Conservation (phyloP, 2,888 invertebrate species). For the Leptinotarsa juncta region DNA sequence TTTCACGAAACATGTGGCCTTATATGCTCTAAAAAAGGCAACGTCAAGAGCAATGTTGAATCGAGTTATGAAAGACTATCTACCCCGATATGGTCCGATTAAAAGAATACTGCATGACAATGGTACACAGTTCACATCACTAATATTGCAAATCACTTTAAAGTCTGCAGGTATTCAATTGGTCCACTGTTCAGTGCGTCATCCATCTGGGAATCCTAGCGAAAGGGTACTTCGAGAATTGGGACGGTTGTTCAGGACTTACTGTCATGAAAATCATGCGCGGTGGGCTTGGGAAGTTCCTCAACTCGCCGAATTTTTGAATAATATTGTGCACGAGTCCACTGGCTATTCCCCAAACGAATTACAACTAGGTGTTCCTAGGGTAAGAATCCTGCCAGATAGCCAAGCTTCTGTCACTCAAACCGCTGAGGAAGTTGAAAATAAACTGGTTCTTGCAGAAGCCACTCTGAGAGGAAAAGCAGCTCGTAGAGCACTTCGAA, state of each 20-base stretch:
- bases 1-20: slow-evolving; percentile 21
- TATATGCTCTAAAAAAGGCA: slow-evolving; percentile 21
- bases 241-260: neutral
- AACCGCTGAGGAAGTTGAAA: too few relatives aligned
- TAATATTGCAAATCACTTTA: neutral
- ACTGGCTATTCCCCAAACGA: slow-evolving; percentile 21
- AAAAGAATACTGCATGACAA: neutral
- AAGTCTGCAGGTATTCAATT: neutral
- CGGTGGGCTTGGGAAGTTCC: slow-evolving; percentile 5
- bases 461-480: slow-evolving; percentile 11
- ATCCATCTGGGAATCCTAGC: neutral
- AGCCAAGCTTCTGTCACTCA: neutral
- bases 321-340: slow-evolving; percentile 11
- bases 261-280: slow-evolving; percentile 6
- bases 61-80: neutral
- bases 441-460: neutral
- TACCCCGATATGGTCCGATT: neutral
- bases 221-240: slow-evolving; percentile 1
- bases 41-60: neutral
- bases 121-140: neutral
- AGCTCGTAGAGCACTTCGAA: slow-evolving; percentile 3
- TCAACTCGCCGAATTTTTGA: slow-evolving; percentile 2
- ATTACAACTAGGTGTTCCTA: neutral
- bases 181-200: neutral
- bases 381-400: neutral